phyloP scores from a whole-genome alignment of 2,113 vertebrate species.

The Axis porcinus region DNA sequence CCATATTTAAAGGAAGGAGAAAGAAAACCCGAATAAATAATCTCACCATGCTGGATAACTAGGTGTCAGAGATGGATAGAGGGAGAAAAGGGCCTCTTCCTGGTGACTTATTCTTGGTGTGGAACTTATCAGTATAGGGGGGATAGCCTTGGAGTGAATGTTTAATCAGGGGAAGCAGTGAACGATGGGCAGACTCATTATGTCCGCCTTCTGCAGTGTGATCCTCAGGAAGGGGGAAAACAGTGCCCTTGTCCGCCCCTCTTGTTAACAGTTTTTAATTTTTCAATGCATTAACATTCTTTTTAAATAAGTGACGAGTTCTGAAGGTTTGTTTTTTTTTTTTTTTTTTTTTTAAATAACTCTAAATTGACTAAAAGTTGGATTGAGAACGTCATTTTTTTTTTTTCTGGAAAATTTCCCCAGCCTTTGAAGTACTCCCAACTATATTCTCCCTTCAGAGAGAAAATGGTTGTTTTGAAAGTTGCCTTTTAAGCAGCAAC shows the following conservation, averaged over 20 bases:
- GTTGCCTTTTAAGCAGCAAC: slow-evolving; percentile 74
- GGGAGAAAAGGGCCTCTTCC: slow-evolving; percentile 15
- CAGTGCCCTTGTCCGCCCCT: neutral
- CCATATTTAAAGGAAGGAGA: slow-evolving; percentile 46
- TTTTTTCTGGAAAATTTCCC: slow-evolving; percentile 56
- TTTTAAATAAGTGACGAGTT: slow-evolving; percentile 65
- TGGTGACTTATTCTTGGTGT: slow-evolving; percentile 36
- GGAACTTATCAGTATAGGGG: slow-evolving; percentile 39
- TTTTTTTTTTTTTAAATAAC: slow-evolving; percentile 63
- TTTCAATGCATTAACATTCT: slow-evolving; percentile 67
- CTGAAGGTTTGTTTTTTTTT: slow-evolving; percentile 25
- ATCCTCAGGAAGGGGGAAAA: neutral
- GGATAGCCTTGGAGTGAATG: neutral
- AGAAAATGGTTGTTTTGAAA: slow-evolving; percentile 77
- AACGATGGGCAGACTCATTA: neutral
- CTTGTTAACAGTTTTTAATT: slow-evolving; percentile 58
- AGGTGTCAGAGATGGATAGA: slow-evolving; percentile 54
- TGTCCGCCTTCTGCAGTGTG: neutral
- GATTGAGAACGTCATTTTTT: slow-evolving; percentile 62
- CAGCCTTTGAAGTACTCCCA: slow-evolving; percentile 74
- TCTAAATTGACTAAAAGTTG: slow-evolving; percentile 71
- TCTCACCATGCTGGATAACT: slow-evolving; percentile 5
- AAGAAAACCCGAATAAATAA: slow-evolving; percentile 36
- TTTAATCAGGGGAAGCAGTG: neutral
- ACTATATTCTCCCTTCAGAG: slow-evolving; percentile 71